A percentile compares a stretch with the other conserved stretches of the same genome.
phyloP scores from a whole-genome alignment of 2,888 invertebrate species.

The Dolomedes plantarius region DNA sequence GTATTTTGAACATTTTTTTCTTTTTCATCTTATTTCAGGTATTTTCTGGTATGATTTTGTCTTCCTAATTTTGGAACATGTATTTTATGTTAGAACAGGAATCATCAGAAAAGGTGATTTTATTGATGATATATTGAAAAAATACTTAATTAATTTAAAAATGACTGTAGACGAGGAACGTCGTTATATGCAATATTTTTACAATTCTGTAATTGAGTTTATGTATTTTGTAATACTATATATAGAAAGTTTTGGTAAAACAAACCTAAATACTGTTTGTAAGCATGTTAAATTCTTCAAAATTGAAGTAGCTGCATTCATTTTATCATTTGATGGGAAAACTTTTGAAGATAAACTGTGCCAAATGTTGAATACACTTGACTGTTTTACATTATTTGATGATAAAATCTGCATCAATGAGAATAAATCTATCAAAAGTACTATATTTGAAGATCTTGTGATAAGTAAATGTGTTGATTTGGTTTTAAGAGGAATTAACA shows the following conservation, averaged over 20 bases:
- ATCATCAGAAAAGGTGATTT: no score
- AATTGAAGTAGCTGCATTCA: conserved; percentile 27
- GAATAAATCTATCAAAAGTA: not conserved
- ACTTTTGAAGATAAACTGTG: conserved; percentile 19
- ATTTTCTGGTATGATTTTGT: no score
- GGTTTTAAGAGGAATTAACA: conserved; percentile 35
- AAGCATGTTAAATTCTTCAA: conserved; percentile 45
- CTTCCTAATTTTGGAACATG: no score
- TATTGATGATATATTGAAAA: no score
- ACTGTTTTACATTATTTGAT: conserved; percentile 3
- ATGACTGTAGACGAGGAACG: not conserved
- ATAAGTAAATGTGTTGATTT: conserved; percentile 36
- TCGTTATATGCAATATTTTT: conserved; percentile 24
- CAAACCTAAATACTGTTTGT: conserved; percentile 3
- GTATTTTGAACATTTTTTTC: no score
- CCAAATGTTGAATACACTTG: conserved; percentile 10
- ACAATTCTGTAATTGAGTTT: conserved; percentile 46
- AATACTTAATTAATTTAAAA: not conserved
- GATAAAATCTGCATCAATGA: not conserved
- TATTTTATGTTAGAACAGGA: no score
- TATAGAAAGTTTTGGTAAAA: conserved; percentile 5
- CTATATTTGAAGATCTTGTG: conserved; percentile 35
- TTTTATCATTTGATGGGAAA: conserved; percentile 31
- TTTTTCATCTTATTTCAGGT: no score
- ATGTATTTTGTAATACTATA: conserved; percentile 36